Evolutionary conservation across 2,888 invertebrate genomes (phyloP).

Genomic region (Drosophila longiperda): DNA sequence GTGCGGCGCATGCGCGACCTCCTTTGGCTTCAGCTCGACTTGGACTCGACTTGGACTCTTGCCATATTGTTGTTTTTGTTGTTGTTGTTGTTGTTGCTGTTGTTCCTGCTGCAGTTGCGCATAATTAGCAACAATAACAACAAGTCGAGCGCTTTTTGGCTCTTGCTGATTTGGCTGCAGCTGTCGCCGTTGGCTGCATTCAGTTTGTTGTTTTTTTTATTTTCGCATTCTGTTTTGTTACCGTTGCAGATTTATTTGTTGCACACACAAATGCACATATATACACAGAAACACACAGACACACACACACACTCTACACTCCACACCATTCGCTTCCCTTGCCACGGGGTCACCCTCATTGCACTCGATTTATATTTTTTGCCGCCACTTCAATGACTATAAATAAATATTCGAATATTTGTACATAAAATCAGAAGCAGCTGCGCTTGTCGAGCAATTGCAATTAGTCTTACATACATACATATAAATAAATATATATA

Average conservation of each 20-base stretch:
- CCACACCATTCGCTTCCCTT: neutral
- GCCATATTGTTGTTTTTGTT: conserved; percentile 20
- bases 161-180: conserved; percentile 36
- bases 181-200: conserved; percentile 36
- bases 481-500: neutral
- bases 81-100: conserved; percentile 31
- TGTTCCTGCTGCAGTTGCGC: conserved; percentile 36
- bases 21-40: conserved; percentile 32
- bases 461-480: conserved; percentile 28
- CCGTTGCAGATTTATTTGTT: conserved; percentile 67
- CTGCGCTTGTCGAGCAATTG: conserved; percentile 42
- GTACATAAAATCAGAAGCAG: conserved; percentile 24
- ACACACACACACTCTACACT: conserved; percentile 7
- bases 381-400: conserved; percentile 47
- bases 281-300: neutral
- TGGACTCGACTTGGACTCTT: conserved; percentile 27
- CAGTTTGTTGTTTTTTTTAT: conserved; percentile 8
- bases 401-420: conserved; percentile 32
- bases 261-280: conserved; percentile 39
- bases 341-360: conserved; percentile 37
- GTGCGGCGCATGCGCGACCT: conserved; percentile 73
- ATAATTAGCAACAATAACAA: conserved; percentile 72
- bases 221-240: conserved; percentile 38
- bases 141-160: conserved; percentile 37
- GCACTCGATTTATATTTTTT: conserved; percentile 36